Percentiles rank a stretch among this genome's conserved stretches.
Evolutionary conservation across 2,113 vertebrate species (phyloP).

Genomic region (Leptocoma aspasia): DNA sequence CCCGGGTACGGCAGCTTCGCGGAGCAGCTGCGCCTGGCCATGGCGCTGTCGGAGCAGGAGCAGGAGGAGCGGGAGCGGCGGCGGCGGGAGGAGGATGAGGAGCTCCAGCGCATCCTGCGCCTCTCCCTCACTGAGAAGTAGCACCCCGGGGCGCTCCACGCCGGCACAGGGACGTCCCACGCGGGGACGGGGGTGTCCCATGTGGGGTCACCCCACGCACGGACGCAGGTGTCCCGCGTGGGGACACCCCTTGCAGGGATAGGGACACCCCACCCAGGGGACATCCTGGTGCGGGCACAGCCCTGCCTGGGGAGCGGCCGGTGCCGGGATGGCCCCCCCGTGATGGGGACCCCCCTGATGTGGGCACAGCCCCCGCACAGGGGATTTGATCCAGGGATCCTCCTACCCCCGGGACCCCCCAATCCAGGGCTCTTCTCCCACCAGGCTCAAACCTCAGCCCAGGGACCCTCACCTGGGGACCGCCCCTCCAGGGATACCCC

Average conservation of each 20-base stretch:
- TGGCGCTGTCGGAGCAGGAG: constrained; percentile 88
- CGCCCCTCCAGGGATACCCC: neutral
- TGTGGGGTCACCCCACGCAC: neutral
- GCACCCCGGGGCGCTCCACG: neutral
- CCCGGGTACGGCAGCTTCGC: constrained; percentile 78
- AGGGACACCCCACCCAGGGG: neutral
- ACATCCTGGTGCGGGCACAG: neutral
- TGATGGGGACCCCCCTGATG: neutral
- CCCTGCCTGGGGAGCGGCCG: neutral
- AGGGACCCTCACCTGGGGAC: neutral
- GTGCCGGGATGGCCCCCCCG: neutral
- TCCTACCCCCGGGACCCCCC: neutral
- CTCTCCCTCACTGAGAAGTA: constrained; percentile 94
- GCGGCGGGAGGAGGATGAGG: constrained; percentile 78
- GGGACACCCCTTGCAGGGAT: neutral
- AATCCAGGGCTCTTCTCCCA: neutral
- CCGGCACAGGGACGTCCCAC: neutral
- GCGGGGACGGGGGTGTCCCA: neutral
- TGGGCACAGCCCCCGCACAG: neutral
- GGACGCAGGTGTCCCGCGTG: neutral
- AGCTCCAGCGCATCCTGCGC: constrained; percentile 87
- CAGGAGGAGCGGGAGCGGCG: constrained; percentile 85
- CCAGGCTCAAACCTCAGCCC: neutral
- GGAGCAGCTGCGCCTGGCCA: constrained; percentile 87
- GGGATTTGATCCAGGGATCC: constrained; percentile 26